Conservation (phyloP, 2,888 invertebrate species). For the Eupithecia subumbrata region DNA sequence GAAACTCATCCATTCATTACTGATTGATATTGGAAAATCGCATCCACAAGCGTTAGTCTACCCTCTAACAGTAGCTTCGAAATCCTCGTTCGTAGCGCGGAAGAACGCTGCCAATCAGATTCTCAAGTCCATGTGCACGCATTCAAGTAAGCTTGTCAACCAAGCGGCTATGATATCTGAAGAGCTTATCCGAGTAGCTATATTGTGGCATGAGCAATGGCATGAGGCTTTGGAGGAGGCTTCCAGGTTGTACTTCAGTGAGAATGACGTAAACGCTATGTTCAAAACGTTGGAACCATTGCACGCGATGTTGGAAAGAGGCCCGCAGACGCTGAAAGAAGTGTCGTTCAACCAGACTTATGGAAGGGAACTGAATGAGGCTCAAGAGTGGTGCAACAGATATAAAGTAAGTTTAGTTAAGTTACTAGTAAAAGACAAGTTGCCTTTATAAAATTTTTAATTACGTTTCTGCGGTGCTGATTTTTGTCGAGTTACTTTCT, state of each 20-base stretch:
- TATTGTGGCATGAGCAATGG: constrained; percentile 99
- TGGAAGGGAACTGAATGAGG: constrained; percentile 96
- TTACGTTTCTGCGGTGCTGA: not conserved
- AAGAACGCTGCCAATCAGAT: constrained; percentile 97
- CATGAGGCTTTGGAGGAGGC: constrained; percentile 99
- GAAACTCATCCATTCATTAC: constrained; percentile 94
- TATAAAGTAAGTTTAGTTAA: constrained; percentile 84
- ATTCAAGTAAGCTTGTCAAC: constrained; percentile 94
- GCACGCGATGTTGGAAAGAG: constrained; percentile 96
- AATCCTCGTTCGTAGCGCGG: constrained; percentile 93
- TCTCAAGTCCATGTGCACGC: constrained; percentile 97
- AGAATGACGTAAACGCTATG: constrained; percentile 98
- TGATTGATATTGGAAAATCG: constrained; percentile 98
- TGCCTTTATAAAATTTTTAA: not conserved
- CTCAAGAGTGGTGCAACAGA: constrained; percentile 97
- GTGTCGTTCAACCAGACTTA: constrained; percentile 98
- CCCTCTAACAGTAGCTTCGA: constrained; percentile 98
- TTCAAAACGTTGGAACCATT: constrained; percentile 97
- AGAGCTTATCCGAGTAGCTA: constrained; percentile 98
- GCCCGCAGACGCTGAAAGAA: constrained; percentile 98
- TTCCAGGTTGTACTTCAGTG: constrained; percentile 96
- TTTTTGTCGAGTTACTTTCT: not conserved
- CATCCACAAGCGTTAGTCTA: constrained; percentile 99
- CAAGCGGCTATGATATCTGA: constrained; percentile 98
- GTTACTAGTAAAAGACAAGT: not conserved